Base-by-base conservation (phyloP, 53 echinoderm and acorn worm genomes). In the Antedon mediterranea region DNA sequence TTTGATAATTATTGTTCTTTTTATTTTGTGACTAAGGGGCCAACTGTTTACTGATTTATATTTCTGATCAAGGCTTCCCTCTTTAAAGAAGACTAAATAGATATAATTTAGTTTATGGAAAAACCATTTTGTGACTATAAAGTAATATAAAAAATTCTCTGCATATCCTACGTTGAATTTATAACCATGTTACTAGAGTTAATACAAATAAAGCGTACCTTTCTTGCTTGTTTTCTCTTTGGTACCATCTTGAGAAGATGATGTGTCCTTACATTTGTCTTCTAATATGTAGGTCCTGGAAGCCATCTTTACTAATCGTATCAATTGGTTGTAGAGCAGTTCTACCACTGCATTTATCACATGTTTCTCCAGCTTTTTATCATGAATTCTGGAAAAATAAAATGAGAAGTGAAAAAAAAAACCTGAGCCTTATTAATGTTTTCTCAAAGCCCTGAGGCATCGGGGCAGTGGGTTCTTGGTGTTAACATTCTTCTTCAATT, bases 341-440 rank as follows among this genome's bases (percentile, higher is more conserved):
- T 89, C 79, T 14, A 94, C 89, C 33, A 94, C 82, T 30, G 91
- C 85, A 70, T 94, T 83, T 0, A 90, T 81, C 31, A 94, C 89
- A 23, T 84, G 71, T 31, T 76, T 79, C 31, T 83, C 83, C 34
- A 94, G 75, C 82, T 91, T 84, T 31, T 87, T 79, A 28, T 90
- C 91, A 78, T 94, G 89, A n/a, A 89, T 89, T 74, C 94, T 94
- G 43, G 0, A 44, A 71, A 43, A 31, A 6, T n/a, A n/a, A n/a
- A n/a, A n/a, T n/a, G n/a, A n/a, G n/a, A n/a, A n/a, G n/a, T n/a
- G n/a, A n/a, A n/a, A n/a, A n/a, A n/a, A n/a, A n/a, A n/a, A n/a
- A n/a, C n/a, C n/a, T n/a, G n/a, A n/a, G n/a, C n/a, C n/a, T n/a
- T n/a, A n/a, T n/a, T n/a, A n/a, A n/a, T n/a, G n/a, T n/a, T n/a